phyloP scores from a whole-genome alignment of 2,888 invertebrate genomes.

The Parapristionchus giblindavisi region DNA sequence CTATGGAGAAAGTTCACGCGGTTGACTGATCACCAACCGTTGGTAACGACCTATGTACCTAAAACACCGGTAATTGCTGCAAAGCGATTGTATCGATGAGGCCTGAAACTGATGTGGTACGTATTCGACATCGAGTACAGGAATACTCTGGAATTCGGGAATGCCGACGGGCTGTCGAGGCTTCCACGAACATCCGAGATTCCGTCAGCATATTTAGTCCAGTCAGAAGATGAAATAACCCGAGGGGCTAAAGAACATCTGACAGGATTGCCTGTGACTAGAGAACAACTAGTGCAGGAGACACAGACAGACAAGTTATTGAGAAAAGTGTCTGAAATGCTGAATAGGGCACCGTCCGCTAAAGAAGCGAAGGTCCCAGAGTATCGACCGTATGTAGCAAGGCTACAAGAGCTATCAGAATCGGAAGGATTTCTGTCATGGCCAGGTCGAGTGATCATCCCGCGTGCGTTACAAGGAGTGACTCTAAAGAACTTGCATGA shows the following conservation, averaged over 20 bases:
- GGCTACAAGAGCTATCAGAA: not conserved
- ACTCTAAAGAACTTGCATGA: conserved; percentile 8
- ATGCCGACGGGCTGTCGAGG: conserved; percentile 70
- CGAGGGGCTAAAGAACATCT: not conserved
- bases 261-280: not conserved
- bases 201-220: not conserved
- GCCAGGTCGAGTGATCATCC: conserved; percentile 16
- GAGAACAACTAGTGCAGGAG: not conserved
- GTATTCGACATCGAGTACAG: conserved; percentile 70
- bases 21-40: conserved; percentile 72
- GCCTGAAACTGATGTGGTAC: conserved; percentile 70
- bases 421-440: not conserved
- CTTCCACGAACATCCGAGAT: conserved; percentile 21
- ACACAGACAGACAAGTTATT: not conserved
- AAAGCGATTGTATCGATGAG: conserved; percentile 71
- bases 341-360: not conserved
- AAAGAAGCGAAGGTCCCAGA: conserved; percentile 2
- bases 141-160: conserved; percentile 69
- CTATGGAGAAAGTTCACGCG: conserved; percentile 69
- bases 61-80: conserved; percentile 43
- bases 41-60: conserved; percentile 70
- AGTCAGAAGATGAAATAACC: not conserved
- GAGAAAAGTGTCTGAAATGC: not conserved
- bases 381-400: not conserved
- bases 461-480: not conserved